Base-by-base conservation (phyloP, 2,797 vertebrate species). In the Percopsis omiscomaycus region DNA sequence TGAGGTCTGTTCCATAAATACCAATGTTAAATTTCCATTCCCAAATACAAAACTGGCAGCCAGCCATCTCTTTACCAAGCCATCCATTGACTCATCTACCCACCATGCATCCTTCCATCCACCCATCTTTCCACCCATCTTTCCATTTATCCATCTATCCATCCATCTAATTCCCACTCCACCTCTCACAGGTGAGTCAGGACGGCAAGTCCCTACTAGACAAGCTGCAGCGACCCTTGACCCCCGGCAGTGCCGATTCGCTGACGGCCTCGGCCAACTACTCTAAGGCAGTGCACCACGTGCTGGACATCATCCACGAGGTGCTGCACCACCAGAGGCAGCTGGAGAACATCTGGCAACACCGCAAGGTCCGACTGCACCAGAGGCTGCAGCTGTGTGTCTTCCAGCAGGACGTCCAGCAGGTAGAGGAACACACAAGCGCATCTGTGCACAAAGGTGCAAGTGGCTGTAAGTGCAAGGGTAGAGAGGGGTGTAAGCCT, bases 311-410 rank as follows among this genome's bases (percentile, higher is more conserved):
- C 74, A 96, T 99, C 82, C 97, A 98, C 2, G 96, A 99, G 81
- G 96, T 98, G 14, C 84, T 99, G 69, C 97, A 98, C 81, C 97
- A 98, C 88, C 97, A 99, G 88, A 92, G 97, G 75, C 96, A 98
- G 74, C 91, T 99, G 45, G 97, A 99, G 76, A 98, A 97, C 89
- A 98, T 98, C 83, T 98, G 96, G 97, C 97, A 99, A 81, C 97
- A 99, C 82, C 96, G 97, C 61, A 99, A 99, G 80, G 96, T 99
- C 54, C 96, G 97, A 49, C 92, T 99, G 12, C 97, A 99, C 82
- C 97, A 99, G 74, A 86, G 97, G 15, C 94, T 99, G 73, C 97
- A 99, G 86, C 93, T 99, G 0, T 98, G 97, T 0, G 97, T 99
- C 66, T 99, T 99, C 82, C 97, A 98, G 66, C 97, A 98, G 89